Conservation (phyloP, 1,140 invertebrate species). For the Popillia japonica region DNA sequence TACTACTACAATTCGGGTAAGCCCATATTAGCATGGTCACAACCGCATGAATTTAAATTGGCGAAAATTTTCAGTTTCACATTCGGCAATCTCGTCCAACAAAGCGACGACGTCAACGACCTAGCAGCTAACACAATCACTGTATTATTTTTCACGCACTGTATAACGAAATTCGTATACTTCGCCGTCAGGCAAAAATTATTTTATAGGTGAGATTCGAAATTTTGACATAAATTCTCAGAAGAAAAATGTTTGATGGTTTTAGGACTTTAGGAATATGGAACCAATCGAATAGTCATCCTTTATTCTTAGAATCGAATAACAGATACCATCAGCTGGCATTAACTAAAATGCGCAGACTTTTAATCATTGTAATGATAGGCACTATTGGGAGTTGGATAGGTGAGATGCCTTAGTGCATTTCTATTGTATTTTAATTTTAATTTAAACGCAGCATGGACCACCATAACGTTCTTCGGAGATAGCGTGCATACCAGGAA, state of each 20-base stretch:
- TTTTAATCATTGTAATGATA: constrained; percentile 72
- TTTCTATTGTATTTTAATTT: not conserved
- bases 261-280: constrained; percentile 75
- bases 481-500: constrained; percentile 73
- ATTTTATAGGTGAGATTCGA: constrained; percentile 72
- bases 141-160: constrained; percentile 80
- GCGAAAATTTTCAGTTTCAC: constrained; percentile 61
- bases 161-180: constrained; percentile 77
- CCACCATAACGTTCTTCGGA: constrained; percentile 78
- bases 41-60: too few species aligned
- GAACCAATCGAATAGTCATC: constrained; percentile 84
- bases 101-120: constrained; percentile 81
- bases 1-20: constrained; percentile 70
- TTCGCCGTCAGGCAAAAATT: constrained; percentile 76
- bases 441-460: constrained; percentile 61
- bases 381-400: constrained; percentile 69
- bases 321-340: constrained; percentile 75
- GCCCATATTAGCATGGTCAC: not conserved
- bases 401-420: constrained; percentile 58
- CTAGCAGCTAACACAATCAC: constrained; percentile 84
- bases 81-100: constrained; percentile 72
- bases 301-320: constrained; percentile 83
- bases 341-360: constrained; percentile 77
- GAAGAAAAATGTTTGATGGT: too few species aligned
- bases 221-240: not conserved